A percentile compares a stretch with the other conserved stretches of the same genome.
Conservation (phyloP, 2,113 vertebrate species). For the Australoheros scitulus region DNA sequence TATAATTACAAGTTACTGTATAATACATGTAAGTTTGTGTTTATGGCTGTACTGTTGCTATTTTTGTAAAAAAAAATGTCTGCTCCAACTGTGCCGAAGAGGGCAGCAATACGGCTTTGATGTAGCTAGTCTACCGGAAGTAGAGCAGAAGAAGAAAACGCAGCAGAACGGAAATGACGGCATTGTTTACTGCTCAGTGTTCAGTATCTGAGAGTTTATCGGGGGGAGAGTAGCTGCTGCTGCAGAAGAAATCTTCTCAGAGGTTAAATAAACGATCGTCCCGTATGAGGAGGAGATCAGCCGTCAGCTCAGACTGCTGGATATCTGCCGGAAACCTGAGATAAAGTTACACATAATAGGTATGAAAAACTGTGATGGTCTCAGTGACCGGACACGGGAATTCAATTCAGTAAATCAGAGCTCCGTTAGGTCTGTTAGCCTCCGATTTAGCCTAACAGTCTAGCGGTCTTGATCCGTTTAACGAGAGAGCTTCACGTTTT, state of each 20-base stretch:
- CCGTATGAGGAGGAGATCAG: accelerated
- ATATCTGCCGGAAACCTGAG: not conserved
- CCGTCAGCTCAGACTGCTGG: not conserved
- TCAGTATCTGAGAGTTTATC: not conserved
- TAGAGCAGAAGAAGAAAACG: not conserved
- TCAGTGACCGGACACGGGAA: not conserved
- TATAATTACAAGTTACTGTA: no score
- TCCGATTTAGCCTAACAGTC: not conserved
- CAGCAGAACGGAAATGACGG: not conserved
- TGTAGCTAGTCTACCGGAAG: not conserved
- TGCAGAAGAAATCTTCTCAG: not conserved
- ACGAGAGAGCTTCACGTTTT: not conserved
- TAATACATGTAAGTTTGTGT: no score
- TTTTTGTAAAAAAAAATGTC: no score
- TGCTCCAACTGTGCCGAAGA: no score
- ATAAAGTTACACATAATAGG: not conserved
- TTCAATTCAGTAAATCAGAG: not conserved
- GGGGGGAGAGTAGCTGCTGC: not conserved
- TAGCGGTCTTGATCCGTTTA: not conserved
- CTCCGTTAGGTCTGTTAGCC: not conserved
- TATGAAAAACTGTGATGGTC: not conserved
- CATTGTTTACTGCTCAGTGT: not conserved
- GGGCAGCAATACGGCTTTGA: not conserved
- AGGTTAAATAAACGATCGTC: not conserved
- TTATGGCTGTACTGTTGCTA: no score